Base-by-base conservation (phyloP, 1,140 invertebrate genomes). In the Lucilia sericata region DNA sequence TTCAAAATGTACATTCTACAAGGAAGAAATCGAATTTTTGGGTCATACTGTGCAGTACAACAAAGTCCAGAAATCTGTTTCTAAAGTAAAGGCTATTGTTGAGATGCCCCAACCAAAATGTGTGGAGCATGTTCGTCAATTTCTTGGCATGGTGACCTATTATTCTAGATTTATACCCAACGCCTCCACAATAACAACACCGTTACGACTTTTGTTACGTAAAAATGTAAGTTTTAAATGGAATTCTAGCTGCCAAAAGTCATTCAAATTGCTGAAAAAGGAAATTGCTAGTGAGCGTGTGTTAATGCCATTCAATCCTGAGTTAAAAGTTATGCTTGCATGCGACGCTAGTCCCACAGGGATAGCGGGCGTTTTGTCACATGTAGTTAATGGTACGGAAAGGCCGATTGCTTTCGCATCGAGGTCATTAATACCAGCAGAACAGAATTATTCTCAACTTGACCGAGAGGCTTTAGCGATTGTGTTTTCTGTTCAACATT, bases 391-490 rank as follows among this genome's bases (percentile, higher is more conserved):
- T 25, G 85, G 85, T 19, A 21, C 85, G 70, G 87, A 88, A 89
- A 86, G 82, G 78, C 90, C 89, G 12, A 88, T 93, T 42, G 88
- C 88, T 42, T 92, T 89, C 86, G 89, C 89, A n/a, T 92, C 90
- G 14, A 83, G 89, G 82, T 84, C 90, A 13, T 84, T 92, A 17
- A 91, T 89, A 13, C n/a, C 83, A 51, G 85, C 89, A 21, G 88
- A 93, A 86, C 60, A 87, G 80, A 91, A 91, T 74, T 92, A 92
- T 84, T 88, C 88, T 10, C 90, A 92, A 85, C 88, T 92, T 2
- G 91, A 93, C 84, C 87, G 91, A 85, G 92, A 93, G 86, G 86
- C 91, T 9, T 84, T 92, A 47, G 91, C 91, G 12, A 89, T 92
- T 82, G 85, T 92, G 1, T 92, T 91, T 85, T 87, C 86, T 19